Base-by-base conservation (phyloP, 2,113 vertebrate species). In the Polypterus bichir region DNA sequence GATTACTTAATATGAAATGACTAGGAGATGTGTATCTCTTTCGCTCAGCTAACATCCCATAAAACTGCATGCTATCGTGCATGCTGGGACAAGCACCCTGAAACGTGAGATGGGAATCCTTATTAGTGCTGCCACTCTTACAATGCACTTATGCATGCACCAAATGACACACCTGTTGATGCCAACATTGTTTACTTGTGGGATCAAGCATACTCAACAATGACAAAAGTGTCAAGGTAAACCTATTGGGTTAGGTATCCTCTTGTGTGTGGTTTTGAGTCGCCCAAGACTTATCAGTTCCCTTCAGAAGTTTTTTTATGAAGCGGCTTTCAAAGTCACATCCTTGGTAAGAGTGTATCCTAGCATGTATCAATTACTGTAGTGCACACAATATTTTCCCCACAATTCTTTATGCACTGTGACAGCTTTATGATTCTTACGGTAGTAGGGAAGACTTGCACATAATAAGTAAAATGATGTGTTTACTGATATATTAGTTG, bases 301-400 rank as follows among this genome's bases (percentile, higher is more conserved):
- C 54, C 54, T 11, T 27, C 3, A 56, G 44, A 5, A 56, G 10
- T 56, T 56, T 27, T 3, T 9, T 9, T 9, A 56, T 56, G 5
- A 56, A 10, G 5, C 44, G 10, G 54, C 54, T 56, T 10, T 56
- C 54, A 56, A 56, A 56, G 54, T 56, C 54, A 56, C 54, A 10
- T n/a, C n/a, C n/a, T n/a, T n/a, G n/a, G 10, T 52, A 6, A 3
- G 3, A 52, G 49, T 52, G 49, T 10, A 56, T n/a, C 3, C 54
- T 27, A 5, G 10, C 44, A 10, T 9, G 54, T 9, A 56, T 11
- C 27, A 27, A 27, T 27, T 27, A n/a, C n/a, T n/a, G n/a, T n/a
- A 27, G 27, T 27, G 27, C 27, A 27, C 27, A 2, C 27, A 27
- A 27, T 27, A 27, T 2, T 27, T 27, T 27, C 2, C 44, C 54